Conservation (phyloP, 2,113 vertebrate species). For the Terrapene triunguis region DNA sequence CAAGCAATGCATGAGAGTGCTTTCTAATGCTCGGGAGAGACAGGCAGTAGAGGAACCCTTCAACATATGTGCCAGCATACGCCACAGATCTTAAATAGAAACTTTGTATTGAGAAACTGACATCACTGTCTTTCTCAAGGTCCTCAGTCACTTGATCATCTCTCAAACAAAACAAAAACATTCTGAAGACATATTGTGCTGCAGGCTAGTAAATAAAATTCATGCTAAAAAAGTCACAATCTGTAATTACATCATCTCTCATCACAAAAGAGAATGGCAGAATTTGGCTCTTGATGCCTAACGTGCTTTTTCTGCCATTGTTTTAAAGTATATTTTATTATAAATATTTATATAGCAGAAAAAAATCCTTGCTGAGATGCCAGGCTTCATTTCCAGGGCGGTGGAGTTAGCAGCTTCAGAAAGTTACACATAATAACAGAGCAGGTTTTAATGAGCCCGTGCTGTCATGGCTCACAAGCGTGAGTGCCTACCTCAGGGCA, state of each 20-base stretch:
- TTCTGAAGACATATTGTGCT: not conserved
- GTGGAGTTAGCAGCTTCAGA: fast-evolving
- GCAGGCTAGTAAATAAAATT: slow-evolving; percentile 27
- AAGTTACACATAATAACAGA: fast-evolving
- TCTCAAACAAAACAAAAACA: slow-evolving; percentile 12
- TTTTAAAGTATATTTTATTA: not conserved
- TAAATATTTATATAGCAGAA: fast-evolving
- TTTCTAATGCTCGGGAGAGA: fast-evolving
- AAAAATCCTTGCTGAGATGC: fast-evolving
- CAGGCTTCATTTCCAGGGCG: fast-evolving
- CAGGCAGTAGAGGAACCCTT: not conserved
- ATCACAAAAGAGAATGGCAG: not conserved
- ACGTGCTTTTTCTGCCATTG: not conserved
- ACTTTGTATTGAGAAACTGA: not conserved
- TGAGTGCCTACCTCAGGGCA: not conserved
- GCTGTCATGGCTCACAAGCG: not conserved
- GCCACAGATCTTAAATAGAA: not conserved
- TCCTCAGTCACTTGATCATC: slow-evolving; percentile 27
- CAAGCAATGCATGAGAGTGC: not conserved
- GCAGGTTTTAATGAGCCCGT: fast-evolving
- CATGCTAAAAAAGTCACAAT: not conserved
- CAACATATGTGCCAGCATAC: not conserved
- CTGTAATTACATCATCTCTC: not conserved
- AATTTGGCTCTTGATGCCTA: not conserved
- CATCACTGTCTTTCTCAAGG: not conserved